A percentile compares a stretch with the other conserved stretches of the same genome.
phyloP scores from a whole-genome alignment of 2,888 invertebrate species.

The Prenolepis imparis region DNA sequence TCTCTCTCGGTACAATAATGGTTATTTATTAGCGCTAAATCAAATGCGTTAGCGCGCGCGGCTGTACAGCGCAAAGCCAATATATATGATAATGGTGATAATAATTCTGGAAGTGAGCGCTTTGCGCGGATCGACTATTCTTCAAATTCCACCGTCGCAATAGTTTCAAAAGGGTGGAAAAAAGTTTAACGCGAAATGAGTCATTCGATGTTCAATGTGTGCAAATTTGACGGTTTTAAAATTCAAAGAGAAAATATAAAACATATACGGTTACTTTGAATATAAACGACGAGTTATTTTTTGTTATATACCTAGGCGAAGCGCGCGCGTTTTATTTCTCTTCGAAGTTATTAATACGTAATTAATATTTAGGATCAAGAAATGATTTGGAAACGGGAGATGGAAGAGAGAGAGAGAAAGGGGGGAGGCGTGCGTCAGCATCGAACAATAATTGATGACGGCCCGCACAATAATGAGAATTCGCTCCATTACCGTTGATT shows the following conservation, averaged over 20 bases:
- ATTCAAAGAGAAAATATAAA: conserved; percentile 13
- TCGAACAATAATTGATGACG: conserved; percentile 50
- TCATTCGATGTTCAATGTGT: neutral
- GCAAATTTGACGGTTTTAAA: neutral
- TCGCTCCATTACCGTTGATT: conserved; percentile 55
- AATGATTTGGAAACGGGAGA: conserved; percentile 30
- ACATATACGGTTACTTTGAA: neutral
- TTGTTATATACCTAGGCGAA: neutral
- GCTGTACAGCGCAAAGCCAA: conserved; percentile 74
- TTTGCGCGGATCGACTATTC: conserved; percentile 72
- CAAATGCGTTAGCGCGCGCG: conserved; percentile 83
- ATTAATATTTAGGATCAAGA: conserved; percentile 48
- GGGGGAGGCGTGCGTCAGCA: conserved; percentile 32
- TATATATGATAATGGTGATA: conserved; percentile 85
- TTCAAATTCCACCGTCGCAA: conserved; percentile 46
- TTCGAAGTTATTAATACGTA: neutral
- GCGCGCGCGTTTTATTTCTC: neutral
- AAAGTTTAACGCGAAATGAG: neutral
- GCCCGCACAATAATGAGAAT: conserved; percentile 33
- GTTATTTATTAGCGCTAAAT: conserved; percentile 86
- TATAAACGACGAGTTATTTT: neutral
- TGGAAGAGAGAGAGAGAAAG: neutral
- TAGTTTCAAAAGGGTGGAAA: conserved; percentile 24
- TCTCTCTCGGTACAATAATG: conserved; percentile 83
- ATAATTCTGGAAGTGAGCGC: conserved; percentile 83